Evolutionary conservation across 2,888 invertebrate genomes (phyloP), one percentile per base, ranked within the genome.

Genomic region (Leptinotarsa peninsularis): DNA sequence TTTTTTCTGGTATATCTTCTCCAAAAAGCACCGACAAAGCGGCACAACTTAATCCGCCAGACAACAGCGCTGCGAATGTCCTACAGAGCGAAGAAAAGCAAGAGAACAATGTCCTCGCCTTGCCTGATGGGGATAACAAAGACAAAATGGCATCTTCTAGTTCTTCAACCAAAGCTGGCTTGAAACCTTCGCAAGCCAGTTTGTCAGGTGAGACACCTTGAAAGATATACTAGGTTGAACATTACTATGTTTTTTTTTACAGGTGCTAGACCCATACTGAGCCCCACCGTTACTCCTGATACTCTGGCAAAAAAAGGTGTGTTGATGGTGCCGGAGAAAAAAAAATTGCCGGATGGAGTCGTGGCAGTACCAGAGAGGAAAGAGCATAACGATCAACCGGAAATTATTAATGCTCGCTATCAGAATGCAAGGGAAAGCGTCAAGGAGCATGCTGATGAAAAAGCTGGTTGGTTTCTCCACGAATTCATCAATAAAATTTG

Each of bases 381-480:
- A 27, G 82, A 83, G 56, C 76, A 81, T 43, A 83, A 85, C 43
- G 80, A 82, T 10, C 82, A 83, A 27, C 80, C 78, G 7, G 84
- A 86, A 74, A 77, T 83, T 69, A 85, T 86, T 3, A 88, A 88
- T 43, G 88, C 88, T 80, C 82, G 87, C 72, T 85, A 90, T 49
- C 88, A 89, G 73, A 89, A 89, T 81, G 89, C 76, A n/a, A 78
- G 74, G 27, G 80, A 79, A 23, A 77, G 76, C 49, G 79, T 73
- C 14, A 77, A 77, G 23, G 76, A 76, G 67, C 50, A 10, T 52
- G 49, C 52, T 2, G 68, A 18, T n/a, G 71, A 72, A 49, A 78
- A 78, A 71, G 66, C 73, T 66, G 77, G 79, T 79, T 66, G 72
- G 71, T 23, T 15, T 13, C 52, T n/a, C 17, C 15, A 43, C 43